Evolutionary conservation across 1,140 invertebrate genomes (phyloP).

Genomic region (Bombus polaris): DNA sequence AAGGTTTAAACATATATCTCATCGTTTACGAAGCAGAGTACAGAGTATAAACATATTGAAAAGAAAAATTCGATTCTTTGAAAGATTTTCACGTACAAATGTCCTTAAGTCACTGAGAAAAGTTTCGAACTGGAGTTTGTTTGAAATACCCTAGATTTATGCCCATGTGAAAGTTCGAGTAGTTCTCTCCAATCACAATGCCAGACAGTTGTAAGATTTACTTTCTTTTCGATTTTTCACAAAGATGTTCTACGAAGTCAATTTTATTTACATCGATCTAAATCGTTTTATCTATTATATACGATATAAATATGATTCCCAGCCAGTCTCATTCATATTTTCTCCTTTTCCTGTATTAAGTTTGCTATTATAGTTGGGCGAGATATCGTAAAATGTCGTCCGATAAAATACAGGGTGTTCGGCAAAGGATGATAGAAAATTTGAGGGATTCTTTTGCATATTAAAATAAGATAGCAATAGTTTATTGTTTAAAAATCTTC

Average conservation of each 20-base stretch:
- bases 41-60: background rate
- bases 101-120: background rate
- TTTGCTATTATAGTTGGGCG: no score
- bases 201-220: background rate
- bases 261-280: background rate
- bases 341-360: no score
- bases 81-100: background rate
- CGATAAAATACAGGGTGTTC: no score
- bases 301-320: background rate
- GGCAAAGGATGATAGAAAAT: no score
- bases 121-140: background rate
- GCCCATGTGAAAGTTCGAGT: background rate
- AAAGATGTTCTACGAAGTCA: background rate
- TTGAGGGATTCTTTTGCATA: no score
- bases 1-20: background rate
- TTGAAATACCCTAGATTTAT: conserved; percentile 5
- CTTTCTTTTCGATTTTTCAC: background rate
- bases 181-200: background rate
- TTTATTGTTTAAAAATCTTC: no score
- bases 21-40: background rate
- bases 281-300: background rate
- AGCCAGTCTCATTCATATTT: no score
- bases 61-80: background rate
- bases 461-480: no score
- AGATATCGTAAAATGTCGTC: no score